Evolutionary conservation across 2,797 vertebrate species (phyloP), one percentile per base, ranked within the genome.

Genomic region (Eulemur rubriventer): DNA sequence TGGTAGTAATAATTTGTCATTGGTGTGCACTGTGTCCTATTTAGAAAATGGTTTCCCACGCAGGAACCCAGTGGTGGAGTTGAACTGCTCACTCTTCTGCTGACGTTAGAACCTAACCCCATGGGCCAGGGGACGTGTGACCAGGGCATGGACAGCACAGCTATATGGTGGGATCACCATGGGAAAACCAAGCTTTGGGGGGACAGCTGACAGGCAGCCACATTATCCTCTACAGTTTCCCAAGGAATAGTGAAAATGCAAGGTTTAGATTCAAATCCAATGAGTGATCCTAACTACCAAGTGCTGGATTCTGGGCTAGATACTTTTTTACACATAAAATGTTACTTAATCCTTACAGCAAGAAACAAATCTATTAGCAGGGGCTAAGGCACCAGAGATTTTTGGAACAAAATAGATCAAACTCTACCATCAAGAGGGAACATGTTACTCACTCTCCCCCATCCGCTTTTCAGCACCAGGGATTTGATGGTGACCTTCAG

Each of bases 1-100:
- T 7, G 24, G 33, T 26, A 35, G 8, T n/a, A 28, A 24, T 14
- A 7, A 52, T 63, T 61, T 13, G 14, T 41, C 46, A 4, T 6
- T 16, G 28, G 35, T 11, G 24, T 35, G 20, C 12, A 30, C 12
- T 7, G 4, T 43, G 61, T 38, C 43, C 79, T 80, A 5, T 70
- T 59, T 76, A 16, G 30, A 14, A 6, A 88, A 86, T 67, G 28
- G 12, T 17, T 67, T 46, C 61, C 12, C 4, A 0, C 3, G 1
- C 0, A 0, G 22, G 13, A 26, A 7, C 22, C 57, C 20, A 33
- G 41, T 20, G 8, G 2, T 22, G 28, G 38, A 20, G 14, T 10
- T 0, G 4, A 0, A 0, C 0, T 1, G 1, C 16, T 41, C 11
- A 18, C 43, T 55, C 12, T 38, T 30, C 30, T 55, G 4, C 50